A percentile compares a stretch with the other conserved stretches of the same genome.
Evolutionary conservation across 2,113 vertebrate species (phyloP).

Genomic region (Hippolais icterina): DNA sequence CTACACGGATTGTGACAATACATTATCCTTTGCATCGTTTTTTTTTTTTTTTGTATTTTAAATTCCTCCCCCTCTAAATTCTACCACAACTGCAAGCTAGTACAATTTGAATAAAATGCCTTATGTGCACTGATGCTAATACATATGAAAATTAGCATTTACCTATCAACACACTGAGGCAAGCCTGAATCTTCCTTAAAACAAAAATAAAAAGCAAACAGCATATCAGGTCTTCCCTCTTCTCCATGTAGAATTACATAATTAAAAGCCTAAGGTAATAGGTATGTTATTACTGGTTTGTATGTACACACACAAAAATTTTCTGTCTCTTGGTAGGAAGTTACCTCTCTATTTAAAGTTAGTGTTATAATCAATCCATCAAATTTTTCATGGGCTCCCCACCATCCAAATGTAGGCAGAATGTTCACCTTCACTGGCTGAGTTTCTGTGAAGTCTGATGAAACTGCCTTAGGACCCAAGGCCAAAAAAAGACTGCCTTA

Average conservation of each 20-base stretch:
- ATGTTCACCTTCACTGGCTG: background rate
- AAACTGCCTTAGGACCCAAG: background rate
- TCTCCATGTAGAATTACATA: background rate
- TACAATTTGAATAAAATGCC: background rate
- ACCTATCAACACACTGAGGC: background rate
- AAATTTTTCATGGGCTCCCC: background rate
- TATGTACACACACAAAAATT: background rate
- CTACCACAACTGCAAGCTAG: background rate
- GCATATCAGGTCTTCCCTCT: background rate
- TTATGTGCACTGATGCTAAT: background rate
- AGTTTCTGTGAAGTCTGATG: background rate
- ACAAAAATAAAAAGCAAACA: background rate
- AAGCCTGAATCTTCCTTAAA: background rate
- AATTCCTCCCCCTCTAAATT: background rate
- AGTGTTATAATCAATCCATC: background rate
- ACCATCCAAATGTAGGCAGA: background rate
- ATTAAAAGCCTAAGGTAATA: background rate
- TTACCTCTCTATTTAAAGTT: background rate
- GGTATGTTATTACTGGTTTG: background rate
- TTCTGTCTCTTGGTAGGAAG: background rate
- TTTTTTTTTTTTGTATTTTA: background rate
- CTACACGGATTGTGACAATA: background rate
- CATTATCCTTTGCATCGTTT: background rate
- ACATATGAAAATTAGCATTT: background rate
- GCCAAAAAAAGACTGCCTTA: background rate